Evolutionary conservation across 2,888 invertebrate genomes (phyloP).

Genomic region (Eudasyphora cyanicolor): DNA sequence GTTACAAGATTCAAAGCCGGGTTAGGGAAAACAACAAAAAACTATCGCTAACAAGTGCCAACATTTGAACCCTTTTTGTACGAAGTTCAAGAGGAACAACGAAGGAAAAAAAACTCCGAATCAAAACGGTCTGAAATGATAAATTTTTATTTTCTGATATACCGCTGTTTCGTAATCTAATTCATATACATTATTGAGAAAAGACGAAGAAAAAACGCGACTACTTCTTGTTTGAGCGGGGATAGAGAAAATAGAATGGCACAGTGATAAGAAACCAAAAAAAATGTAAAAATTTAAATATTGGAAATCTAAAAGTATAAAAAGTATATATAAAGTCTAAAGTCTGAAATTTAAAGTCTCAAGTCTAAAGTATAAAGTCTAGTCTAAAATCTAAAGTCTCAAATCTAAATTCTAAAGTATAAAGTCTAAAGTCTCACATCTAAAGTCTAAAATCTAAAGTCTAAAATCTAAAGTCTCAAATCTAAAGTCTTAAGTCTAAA

Average conservation of each 20-base stretch:
- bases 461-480: too few relatives aligned
- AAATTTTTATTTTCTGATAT: conserved; percentile 72
- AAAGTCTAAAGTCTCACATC: too few relatives aligned
- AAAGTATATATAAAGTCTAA: too few relatives aligned
- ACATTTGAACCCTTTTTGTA: conserved; percentile 73
- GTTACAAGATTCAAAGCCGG: conserved; percentile 7
- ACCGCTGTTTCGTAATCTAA: conserved; percentile 73
- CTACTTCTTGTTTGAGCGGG: neutral
- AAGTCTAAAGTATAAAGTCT: too few relatives aligned
- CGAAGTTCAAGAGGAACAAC: conserved; percentile 18
- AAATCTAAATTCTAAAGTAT: too few relatives aligned
- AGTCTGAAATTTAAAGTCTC: too few relatives aligned
- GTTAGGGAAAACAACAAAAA: conserved; percentile 31
- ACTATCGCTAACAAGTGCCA: conserved; percentile 70
- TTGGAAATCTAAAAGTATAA: too few relatives aligned
- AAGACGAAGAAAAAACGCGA: neutral
- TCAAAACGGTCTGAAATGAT: conserved; percentile 46
- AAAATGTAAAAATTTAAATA: too few relatives aligned
- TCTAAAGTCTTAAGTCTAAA: too few relatives aligned
- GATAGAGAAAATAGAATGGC: neutral
- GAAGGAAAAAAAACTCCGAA: conserved; percentile 12
- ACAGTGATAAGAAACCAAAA: neutral
- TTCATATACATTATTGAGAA: conserved; percentile 52
- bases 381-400: too few relatives aligned
- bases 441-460: too few relatives aligned